Percentiles rank a stretch among this genome's conserved stretches.
Conservation (phyloP, 2,113 vertebrate genomes). For the Probosciger aterrimus region DNA sequence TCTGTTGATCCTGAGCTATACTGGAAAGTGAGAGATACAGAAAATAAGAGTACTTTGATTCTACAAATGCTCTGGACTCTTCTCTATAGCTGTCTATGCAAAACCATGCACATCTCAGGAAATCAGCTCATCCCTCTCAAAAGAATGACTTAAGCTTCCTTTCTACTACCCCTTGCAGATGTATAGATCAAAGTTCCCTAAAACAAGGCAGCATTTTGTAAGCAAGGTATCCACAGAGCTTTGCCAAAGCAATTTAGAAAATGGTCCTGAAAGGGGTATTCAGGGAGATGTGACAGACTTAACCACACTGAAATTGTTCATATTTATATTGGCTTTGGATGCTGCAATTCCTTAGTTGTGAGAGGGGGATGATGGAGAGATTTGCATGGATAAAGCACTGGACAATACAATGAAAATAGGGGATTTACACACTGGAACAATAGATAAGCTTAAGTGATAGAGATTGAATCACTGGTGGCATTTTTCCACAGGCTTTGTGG, state of each 20-base stretch:
- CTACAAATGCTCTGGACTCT: neutral
- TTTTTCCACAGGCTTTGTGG: neutral
- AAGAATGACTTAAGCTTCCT: neutral
- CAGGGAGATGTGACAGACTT: neutral
- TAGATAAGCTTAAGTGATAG: neutral
- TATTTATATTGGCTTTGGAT: neutral
- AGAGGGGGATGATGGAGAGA: neutral
- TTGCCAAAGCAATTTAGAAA: neutral
- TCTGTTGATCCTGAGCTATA: neutral
- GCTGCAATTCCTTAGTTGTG: neutral
- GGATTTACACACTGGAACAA: neutral
- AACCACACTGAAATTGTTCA: neutral
- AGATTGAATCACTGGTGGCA: neutral
- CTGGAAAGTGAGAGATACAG: neutral
- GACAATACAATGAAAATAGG: neutral
- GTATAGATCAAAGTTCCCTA: neutral
- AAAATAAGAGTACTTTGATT: neutral
- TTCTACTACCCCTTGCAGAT: neutral
- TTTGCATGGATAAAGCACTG: slow-evolving; percentile 17
- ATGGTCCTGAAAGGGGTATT: neutral
- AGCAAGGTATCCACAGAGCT: neutral
- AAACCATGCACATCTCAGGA: neutral
- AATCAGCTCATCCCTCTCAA: neutral
- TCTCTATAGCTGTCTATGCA: neutral
- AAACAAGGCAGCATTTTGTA: neutral